Evolutionary conservation across 2,113 vertebrate genomes (phyloP), one percentile per base, ranked within the genome.

Genomic region (Micromys minutus): DNA sequence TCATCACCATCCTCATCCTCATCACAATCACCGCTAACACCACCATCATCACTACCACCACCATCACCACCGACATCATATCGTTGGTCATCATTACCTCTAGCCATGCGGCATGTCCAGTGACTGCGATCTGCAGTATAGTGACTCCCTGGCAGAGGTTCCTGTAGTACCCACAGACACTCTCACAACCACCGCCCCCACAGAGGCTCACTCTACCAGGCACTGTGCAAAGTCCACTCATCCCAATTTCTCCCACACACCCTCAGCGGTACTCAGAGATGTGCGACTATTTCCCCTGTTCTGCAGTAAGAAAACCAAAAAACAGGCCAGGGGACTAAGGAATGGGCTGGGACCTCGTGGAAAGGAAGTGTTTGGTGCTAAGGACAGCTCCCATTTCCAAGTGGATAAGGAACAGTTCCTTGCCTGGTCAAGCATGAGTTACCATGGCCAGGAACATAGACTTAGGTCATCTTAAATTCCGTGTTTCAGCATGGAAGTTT

Each of bases 61-160:
- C 2, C 0, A 80, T 9, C 17, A 36, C 21, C 52, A 55, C 1
- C 29, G 50, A 0, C 76, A 36, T 0, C 29, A 21, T 11, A 57
- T 1, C 77, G 26, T 8, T 13, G 9, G 9, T 3, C 34, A 39
- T 16, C 79, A 80, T 7, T 50, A 81, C n/a, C 55, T 59, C 52
- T 26, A 45, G 59, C 22, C 59, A 61, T 59, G 71, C 8, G 7
- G 26, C 2, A 67, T 45, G 55, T 22, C 36, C 50, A 39, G 24
- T 76, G 57, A 47, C 34, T 19, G 42, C 12, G 4, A 61, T 36
- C 39, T 42, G 89, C 15, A 29, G 3, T 8, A 2, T 22, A 34
- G 83, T 10, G 29, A 36, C 63, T 34, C 29, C 31, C 7, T 42
- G 11, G 22, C 42, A 45, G 17, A 71, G 71, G 84, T 5, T 74